Base-by-base conservation (phyloP, 37 sponge, comb jelly and placozoan species). In the Ianthella basta region DNA sequence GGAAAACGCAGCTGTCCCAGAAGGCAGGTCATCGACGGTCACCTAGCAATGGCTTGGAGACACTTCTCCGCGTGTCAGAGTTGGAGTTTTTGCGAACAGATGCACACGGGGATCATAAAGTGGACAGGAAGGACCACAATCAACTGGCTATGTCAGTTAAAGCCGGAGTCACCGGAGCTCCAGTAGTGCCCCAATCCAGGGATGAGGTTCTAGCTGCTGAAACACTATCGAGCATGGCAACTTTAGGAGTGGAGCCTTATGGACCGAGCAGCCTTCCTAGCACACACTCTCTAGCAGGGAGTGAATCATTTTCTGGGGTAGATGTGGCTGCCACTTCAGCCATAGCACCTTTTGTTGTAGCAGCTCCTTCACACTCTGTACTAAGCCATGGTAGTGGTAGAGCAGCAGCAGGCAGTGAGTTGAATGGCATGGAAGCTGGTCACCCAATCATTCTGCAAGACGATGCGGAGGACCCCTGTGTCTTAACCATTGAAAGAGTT, bases 121-220 rank as follows among this genome's bases (percentile, higher is more conserved):
- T 44, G 50, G 50, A 44, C 6, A 44, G 50, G 50, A 44, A 44
- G 50, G 50, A 44, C 50, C 6, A 10, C 3, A 44, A 44, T 44
- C 50, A 8, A 10, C 50, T 44, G 8, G 50, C n/a, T n/a, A n/a
- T n/a, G n/a, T n/a, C n/a, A 8, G 50, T 8, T 8, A 44, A 44
- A 8, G 50, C 50, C 8, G 50, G 50, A 44, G 50, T 8, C 50
- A 44, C 50, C 8, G 50, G 50, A 8, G 50, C 50, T 44, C 8
- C 50, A 44, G 3, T 44, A 8, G 50, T 44, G 3, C 50, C 50
- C 12, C 78, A 75, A 12, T 75, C 78, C n/a, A 36, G 78, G 4
- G 78, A 75, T 75, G 78, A 75, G 40, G 78, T 75, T 18, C 54
- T 75, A 19, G 78, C 54, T 41, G 78, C 78, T 36, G 78, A 75